Conservation (phyloP, 1,140 invertebrate species). For the Leucophenga varia region DNA sequence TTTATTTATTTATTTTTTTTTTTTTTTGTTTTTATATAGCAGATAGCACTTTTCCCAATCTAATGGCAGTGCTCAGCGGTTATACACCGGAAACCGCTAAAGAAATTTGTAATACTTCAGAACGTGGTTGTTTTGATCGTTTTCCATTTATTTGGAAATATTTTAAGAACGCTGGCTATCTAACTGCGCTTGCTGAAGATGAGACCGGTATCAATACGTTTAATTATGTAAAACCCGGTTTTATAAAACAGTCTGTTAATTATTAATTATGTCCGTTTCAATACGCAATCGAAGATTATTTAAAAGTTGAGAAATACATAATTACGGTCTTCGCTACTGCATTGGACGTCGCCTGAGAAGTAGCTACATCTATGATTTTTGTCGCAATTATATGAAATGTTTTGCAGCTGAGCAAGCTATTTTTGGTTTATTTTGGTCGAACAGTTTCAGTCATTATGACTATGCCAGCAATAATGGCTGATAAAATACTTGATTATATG, state of each 20-base stretch:
- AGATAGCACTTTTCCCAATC: conserved; percentile 81
- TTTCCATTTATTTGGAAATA: conserved; percentile 81
- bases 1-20: too few relatives aligned
- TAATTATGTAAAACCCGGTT: conserved; percentile 78
- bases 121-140: conserved; percentile 57
- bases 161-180: conserved; percentile 69
- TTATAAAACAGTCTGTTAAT: conserved; percentile 76
- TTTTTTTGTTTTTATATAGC: conserved; percentile 57
- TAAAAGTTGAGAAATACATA: too few relatives aligned
- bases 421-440: conserved; percentile 80
- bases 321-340: too few relatives aligned
- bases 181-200: conserved; percentile 80
- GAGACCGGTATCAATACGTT: conserved; percentile 71
- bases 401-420: conserved; percentile 55
- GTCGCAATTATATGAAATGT: conserved; percentile 59
- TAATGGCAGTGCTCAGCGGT: conserved; percentile 75
- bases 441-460: conserved; percentile 76
- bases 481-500: conserved; percentile 62
- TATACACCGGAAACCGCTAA: conserved; percentile 57
- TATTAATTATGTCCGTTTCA: conserved; percentile 78
- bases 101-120: conserved; percentile 58
- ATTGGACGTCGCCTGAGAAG: conserved; percentile 62
- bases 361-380: conserved; percentile 62
- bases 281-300: conserved; percentile 62
- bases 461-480: conserved; percentile 68